Percentiles rank a stretch among this genome's conserved stretches.
These are phyloP conservation scores for Pseudolaguvia tuberculata DNA, from an alignment of 2,113 vertebrate genomes.

Conservation along the genomic window DNA sequence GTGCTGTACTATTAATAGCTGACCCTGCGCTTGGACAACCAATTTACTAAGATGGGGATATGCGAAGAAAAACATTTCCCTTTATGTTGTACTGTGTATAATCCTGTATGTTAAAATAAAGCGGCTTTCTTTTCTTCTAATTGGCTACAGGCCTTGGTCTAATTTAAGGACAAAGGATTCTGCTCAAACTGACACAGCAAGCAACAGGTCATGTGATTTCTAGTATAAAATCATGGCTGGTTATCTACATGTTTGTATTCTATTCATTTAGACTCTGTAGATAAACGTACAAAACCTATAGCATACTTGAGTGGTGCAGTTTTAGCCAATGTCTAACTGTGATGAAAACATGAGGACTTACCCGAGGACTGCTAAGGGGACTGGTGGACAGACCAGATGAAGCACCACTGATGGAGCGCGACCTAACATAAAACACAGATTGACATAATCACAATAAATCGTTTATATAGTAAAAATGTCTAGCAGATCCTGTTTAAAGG, in stretches of 20 bases:
- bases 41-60: too few relatives aligned
- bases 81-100: too few relatives aligned
- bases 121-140: too few relatives aligned
- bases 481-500: too few relatives aligned
- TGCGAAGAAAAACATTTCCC: too few relatives aligned
- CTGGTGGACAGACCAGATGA: constrained; percentile 95
- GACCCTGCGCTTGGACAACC: too few relatives aligned
- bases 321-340: constrained; percentile 9
- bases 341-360: constrained; percentile 66
- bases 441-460: constrained; percentile 10
- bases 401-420: constrained; percentile 94
- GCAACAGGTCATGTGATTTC: background rate
- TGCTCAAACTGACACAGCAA: too few relatives aligned
- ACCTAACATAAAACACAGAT: constrained; percentile 71
- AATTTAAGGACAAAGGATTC: background rate
- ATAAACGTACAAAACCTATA: background rate
- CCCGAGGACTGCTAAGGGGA: constrained; percentile 97
- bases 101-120: too few relatives aligned
- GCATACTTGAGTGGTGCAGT: too few relatives aligned
- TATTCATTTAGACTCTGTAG: constrained; percentile 15
- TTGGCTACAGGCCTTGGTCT: too few relatives aligned
- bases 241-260: background rate
- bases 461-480: background rate
- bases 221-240: background rate
- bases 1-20: too few relatives aligned